Base-by-base conservation (phyloP, 2,888 invertebrate species). In the Amphipoea lucens region DNA sequence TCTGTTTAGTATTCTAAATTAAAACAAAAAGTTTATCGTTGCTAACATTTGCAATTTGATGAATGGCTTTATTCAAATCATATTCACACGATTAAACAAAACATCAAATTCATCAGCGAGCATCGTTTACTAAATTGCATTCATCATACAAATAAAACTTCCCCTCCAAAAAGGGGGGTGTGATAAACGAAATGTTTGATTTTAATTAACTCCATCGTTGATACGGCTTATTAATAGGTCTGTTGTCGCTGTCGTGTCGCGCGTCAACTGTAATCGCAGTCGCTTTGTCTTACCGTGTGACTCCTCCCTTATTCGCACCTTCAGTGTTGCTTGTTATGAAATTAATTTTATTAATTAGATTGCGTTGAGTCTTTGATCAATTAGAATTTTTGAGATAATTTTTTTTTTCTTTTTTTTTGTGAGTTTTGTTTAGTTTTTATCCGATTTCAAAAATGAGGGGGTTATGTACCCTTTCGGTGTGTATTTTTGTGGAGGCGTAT, bases 151-250 rank as follows among this genome's bases (percentile, higher is more conserved):
- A 92, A 93, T 91, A 92, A 92, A 90, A 90, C 86, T 84, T 88
- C 76, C 90, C 92, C 90, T 87, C 77, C 76, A 75, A 72, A 67
- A 81, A n/a, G n/a, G 83, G 82, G 87, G 86, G 85, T 69, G 89
- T 81, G 81, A 88, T 83, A 77, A 88, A 80, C 84, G 86, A 86
- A 94, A 92, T 96, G 95, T 96, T 96, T 96, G 95, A 94, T 95
- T 95, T 96, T 96, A 96, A 96, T 96, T 95, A 96, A 93, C 94
- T 91, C 79, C 86, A 91, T 94, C 91, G 91, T 88, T 89, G 90
- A 86, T 87, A 87, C 88, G 88, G 89, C 90, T 93, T 93, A 95
- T 95, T 95, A 95, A 96, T 95, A 93, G 94, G 91, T 89, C 87
- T 85, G 91, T 90, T 90, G 92, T 91, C 85, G 90, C 88, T 89